A percentile compares a stretch with the other conserved stretches of the same genome.
Conservation (phyloP, 2,888 invertebrate genomes). For the Apamea anceps region DNA sequence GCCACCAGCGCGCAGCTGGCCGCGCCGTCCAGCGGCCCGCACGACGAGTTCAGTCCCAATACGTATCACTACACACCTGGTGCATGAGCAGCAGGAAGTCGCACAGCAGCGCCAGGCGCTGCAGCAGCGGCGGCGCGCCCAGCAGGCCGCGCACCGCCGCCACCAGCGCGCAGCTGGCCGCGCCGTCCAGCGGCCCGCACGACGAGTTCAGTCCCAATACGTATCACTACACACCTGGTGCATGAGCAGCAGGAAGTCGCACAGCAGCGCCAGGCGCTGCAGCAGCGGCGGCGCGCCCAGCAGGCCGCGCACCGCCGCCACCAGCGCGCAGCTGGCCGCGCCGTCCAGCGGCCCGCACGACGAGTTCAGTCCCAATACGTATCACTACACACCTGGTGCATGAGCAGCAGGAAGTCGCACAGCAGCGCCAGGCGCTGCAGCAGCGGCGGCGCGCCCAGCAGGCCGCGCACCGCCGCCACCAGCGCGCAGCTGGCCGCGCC, state of each 20-base stretch:
- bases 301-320: conserved; percentile 91
- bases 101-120: conserved; percentile 91
- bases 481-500: conserved; percentile 77
- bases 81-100: conserved; percentile 94
- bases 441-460: conserved; percentile 91
- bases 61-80: conserved; percentile 75
- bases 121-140: conserved; percentile 92
- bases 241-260: conserved; percentile 93
- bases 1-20: conserved; percentile 86
- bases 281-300: conserved; percentile 91
- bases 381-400: conserved; percentile 89
- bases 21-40: conserved; percentile 79
- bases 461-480: conserved; percentile 91
- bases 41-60: conserved; percentile 90
- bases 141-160: conserved; percentile 90
- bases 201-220: conserved; percentile 89
- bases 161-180: conserved; percentile 82
- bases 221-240: conserved; percentile 86
- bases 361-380: conserved; percentile 87
- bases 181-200: conserved; percentile 80
- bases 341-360: conserved; percentile 83
- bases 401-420: conserved; percentile 92
- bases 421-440: conserved; percentile 92
- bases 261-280: conserved; percentile 91
- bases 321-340: conserved; percentile 79